Conservation (phyloP, 2,888 invertebrate species). For the Apodemia mormo region DNA sequence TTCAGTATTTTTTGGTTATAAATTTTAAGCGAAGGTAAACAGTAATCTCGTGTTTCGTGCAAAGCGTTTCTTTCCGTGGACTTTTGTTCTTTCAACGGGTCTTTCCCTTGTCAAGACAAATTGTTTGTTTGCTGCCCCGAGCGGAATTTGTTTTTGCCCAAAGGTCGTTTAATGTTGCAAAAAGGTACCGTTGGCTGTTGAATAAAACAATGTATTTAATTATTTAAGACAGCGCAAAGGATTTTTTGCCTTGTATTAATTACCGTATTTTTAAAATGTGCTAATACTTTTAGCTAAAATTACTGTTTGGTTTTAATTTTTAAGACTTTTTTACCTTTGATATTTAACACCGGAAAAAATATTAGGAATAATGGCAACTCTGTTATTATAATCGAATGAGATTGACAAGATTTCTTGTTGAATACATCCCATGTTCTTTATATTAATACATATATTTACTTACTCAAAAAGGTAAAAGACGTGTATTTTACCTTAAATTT, state of each 20-base stretch:
- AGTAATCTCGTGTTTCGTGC: conserved; percentile 13
- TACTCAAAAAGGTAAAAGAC: no score
- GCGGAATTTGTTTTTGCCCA: conserved; percentile 14
- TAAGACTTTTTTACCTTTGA: background rate
- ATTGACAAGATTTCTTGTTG: no score
- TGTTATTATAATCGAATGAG: no score
- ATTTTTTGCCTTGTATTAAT: conserved; percentile 3
- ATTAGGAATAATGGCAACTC: no score
- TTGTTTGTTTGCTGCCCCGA: conserved; percentile 16
- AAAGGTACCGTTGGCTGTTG: conserved; percentile 11
- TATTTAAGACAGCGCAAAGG: background rate
- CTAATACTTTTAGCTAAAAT: background rate
- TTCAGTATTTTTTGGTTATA: conserved; percentile 14
- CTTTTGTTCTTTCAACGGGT: conserved; percentile 23
- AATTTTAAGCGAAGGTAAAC: conserved; percentile 16
- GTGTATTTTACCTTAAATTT: no score
- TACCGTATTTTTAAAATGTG: background rate
- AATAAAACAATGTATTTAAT: conserved; percentile 13
- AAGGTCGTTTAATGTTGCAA: conserved; percentile 7
- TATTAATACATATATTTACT: no score
- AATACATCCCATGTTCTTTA: no score
- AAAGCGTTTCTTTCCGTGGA: conserved; percentile 16
- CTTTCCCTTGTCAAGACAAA: conserved; percentile 23
- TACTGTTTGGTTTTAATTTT: background rate
- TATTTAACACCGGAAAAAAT: no score